A percentile compares a stretch with the other conserved stretches of the same genome.
phyloP scores from a whole-genome alignment of 2,888 invertebrate genomes.

The Camponotus fellah region DNA sequence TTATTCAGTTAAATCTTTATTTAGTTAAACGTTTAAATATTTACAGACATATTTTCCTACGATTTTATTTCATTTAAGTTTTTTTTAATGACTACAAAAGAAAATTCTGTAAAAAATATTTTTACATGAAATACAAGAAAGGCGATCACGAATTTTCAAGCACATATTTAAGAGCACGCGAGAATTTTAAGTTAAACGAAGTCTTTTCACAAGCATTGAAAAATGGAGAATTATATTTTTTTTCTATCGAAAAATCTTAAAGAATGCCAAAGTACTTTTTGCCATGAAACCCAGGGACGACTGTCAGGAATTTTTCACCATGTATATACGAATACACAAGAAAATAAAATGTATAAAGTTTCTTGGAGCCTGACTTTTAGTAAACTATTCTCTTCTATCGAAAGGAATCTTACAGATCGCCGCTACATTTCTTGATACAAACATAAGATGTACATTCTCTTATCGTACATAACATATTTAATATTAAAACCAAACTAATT shows the following conservation, averaged over 20 bases:
- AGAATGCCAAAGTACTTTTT: constrained; percentile 1
- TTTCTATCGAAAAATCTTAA: background rate
- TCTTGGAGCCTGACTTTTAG: constrained; percentile 7
- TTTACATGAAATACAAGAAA: background rate
- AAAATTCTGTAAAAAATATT: background rate
- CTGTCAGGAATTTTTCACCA: background rate
- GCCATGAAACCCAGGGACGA: background rate
- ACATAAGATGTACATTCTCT: background rate
- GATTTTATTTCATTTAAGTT: background rate
- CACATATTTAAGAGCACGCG: background rate
- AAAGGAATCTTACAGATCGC: background rate
- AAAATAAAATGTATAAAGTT: background rate
- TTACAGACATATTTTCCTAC: too few species aligned
- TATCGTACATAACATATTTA: background rate
- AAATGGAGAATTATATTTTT: background rate
- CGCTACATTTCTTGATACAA: background rate
- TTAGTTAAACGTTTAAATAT: too few species aligned
- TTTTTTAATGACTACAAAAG: background rate
- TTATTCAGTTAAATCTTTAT: too few species aligned
- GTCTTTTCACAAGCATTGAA: background rate
- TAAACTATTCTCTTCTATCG: background rate
- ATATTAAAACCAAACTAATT: background rate
- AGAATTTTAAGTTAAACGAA: background rate
- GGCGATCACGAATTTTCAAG: background rate
- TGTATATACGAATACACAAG: background rate